phyloP scores from a whole-genome alignment of 2,888 invertebrate genomes.

The Acholoe squamosa region DNA sequence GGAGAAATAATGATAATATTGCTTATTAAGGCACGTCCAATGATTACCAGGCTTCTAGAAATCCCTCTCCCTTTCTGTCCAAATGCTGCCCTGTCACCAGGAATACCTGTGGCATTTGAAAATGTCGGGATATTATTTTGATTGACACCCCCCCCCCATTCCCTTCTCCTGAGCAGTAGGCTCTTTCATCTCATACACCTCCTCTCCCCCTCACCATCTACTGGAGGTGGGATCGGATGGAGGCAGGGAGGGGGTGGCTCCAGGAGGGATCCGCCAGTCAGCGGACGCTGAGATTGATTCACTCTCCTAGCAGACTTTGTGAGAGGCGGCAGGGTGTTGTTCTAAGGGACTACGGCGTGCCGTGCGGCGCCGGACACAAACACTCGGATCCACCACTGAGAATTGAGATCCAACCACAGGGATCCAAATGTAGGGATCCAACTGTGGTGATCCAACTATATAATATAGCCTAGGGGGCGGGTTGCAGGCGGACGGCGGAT shows the following conservation, averaged over 20 bases:
- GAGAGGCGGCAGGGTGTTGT: background rate
- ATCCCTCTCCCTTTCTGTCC: background rate
- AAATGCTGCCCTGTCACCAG: background rate
- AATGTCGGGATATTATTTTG: background rate
- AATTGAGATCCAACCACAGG: too few relatives aligned
- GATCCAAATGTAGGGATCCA: too few relatives aligned
- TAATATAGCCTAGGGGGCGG: too few relatives aligned
- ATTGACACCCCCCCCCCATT: background rate
- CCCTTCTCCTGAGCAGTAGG: background rate
- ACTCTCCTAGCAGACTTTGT: background rate
- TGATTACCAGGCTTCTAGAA: too few relatives aligned
- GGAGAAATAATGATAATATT: too few relatives aligned
- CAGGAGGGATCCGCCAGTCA: too few relatives aligned
- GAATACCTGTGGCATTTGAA: background rate
- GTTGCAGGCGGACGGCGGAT: too few relatives aligned
- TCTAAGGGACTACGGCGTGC: background rate
- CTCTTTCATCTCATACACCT: too few relatives aligned
- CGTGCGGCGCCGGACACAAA: slow-evolving; percentile 7
- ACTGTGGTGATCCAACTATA: too few relatives aligned
- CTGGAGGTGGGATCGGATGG: background rate
- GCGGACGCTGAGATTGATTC: background rate
- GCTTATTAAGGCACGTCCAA: too few relatives aligned
- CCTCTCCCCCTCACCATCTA: too few relatives aligned
- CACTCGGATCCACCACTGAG: background rate
- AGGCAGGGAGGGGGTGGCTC: background rate